These are phyloP conservation scores for Caenorhabditis uteleia DNA, from an alignment of 2,888 invertebrate species.

Conservation along the genomic window DNA sequence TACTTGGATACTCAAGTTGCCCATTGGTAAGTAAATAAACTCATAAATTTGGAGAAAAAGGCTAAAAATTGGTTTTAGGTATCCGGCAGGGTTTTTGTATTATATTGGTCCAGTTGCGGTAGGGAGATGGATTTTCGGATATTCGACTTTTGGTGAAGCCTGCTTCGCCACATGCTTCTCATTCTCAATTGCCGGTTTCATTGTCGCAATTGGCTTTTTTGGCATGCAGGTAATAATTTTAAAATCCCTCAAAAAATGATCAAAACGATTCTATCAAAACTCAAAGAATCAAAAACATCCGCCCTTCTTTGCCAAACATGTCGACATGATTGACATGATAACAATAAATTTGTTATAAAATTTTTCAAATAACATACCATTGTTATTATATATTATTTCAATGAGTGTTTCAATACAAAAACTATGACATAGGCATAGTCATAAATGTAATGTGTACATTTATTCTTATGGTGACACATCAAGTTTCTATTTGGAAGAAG, in stretches of 20 bases:
- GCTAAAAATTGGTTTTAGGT: conserved; percentile 29
- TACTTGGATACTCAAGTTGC: conserved; percentile 53
- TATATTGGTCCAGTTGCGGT: conserved; percentile 64
- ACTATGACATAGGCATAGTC: too few species aligned
- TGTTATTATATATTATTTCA: too few species aligned
- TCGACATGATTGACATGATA: too few species aligned
- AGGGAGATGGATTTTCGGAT: conserved; percentile 51
- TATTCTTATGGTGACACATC: too few species aligned
- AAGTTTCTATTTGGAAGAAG: not conserved
- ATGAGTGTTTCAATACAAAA: too few species aligned
- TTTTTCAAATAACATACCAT: too few species aligned
- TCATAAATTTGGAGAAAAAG: not conserved
- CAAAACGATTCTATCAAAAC: not conserved
- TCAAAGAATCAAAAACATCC: too few species aligned
- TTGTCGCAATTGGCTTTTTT: conserved; percentile 60
- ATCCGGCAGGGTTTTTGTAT: conserved; percentile 59
- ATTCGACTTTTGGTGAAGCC: conserved; percentile 19
- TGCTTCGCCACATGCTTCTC: conserved; percentile 52
- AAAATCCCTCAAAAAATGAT: not conserved
- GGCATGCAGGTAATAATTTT: conserved; percentile 51
- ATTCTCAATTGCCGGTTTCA: conserved; percentile 48
- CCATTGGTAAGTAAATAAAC: conserved; percentile 40
- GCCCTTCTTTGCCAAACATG: too few species aligned
- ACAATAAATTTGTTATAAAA: too few species aligned
- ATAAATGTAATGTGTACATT: too few species aligned